Evolutionary conservation across 2,113 vertebrate species (phyloP).

Genomic region (Catagonus wagneri): DNA sequence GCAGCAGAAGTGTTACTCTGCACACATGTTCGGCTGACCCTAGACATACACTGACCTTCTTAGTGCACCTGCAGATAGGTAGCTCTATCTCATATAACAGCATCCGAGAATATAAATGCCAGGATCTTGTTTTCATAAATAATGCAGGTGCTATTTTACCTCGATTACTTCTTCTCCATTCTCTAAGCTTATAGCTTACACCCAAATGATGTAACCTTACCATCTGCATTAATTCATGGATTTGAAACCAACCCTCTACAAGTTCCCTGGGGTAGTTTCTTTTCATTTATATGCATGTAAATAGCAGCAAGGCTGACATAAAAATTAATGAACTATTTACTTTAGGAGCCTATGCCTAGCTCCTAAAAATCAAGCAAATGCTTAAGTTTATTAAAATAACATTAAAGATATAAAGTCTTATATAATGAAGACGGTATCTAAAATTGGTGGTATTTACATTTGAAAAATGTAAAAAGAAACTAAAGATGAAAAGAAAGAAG

Average conservation of each 20-base stretch:
- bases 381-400: constrained; percentile 69
- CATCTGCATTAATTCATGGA: constrained; percentile 67
- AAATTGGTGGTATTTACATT: not conserved
- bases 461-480: constrained; percentile 5
- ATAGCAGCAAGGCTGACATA: constrained; percentile 68
- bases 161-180: constrained; percentile 56
- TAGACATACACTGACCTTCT: not conserved
- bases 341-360: constrained; percentile 9
- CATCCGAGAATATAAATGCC: constrained; percentile 41
- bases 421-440: constrained; percentile 29
- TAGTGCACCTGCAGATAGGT: not conserved
- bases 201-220: constrained; percentile 68
- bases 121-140: constrained; percentile 64
- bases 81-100: not conserved
- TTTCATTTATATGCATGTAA: constrained; percentile 77
- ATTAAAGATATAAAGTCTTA: constrained; percentile 49
- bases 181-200: constrained; percentile 60
- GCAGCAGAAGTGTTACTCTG: not conserved
- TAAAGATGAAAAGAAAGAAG: not conserved
- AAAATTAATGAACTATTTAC: constrained; percentile 80
- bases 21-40: not conserved
- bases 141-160: constrained; percentile 53
- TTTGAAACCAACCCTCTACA: constrained; percentile 64
- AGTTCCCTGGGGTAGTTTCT: constrained; percentile 70
- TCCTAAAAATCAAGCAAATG: constrained; percentile 51